Percentiles rank a stretch among this genome's conserved stretches.
Evolutionary conservation across 2,113 vertebrate species (phyloP).

Genomic region (Lasiurus borealis): DNA sequence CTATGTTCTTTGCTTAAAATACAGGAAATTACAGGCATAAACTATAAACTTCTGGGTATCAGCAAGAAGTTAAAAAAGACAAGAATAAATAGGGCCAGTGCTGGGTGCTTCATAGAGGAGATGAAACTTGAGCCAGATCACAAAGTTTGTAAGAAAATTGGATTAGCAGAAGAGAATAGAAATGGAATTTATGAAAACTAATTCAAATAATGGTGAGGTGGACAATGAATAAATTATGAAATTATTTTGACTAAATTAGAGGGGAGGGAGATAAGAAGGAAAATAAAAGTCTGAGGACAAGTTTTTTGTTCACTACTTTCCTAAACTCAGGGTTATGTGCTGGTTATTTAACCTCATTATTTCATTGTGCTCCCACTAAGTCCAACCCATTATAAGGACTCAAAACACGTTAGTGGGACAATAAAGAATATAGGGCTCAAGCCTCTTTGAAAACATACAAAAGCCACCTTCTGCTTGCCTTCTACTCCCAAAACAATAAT

Average conservation of each 20-base stretch:
- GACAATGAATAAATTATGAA: neutral
- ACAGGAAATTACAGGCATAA: neutral
- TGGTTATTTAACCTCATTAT: constrained; percentile 25
- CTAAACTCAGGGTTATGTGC: neutral
- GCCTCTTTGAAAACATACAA: neutral
- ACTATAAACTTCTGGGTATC: neutral
- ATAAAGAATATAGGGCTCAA: neutral
- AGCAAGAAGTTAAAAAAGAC: neutral
- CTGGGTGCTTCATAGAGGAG: neutral
- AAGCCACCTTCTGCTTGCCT: neutral
- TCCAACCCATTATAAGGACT: neutral
- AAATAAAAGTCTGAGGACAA: neutral
- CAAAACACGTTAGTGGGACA: neutral
- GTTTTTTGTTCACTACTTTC: neutral
- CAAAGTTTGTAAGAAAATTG: neutral
- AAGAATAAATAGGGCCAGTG: neutral
- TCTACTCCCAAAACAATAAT: neutral
- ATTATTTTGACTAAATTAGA: neutral
- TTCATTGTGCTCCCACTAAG: neutral
- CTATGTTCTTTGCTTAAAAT: neutral
- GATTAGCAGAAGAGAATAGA: neutral
- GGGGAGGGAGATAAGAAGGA: fast-evolving
- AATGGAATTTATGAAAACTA: neutral
- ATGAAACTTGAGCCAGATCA: neutral
- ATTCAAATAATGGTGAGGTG: neutral